Base-by-base conservation (phyloP, 2,113 vertebrate species). In the Phocoena phocoena region DNA sequence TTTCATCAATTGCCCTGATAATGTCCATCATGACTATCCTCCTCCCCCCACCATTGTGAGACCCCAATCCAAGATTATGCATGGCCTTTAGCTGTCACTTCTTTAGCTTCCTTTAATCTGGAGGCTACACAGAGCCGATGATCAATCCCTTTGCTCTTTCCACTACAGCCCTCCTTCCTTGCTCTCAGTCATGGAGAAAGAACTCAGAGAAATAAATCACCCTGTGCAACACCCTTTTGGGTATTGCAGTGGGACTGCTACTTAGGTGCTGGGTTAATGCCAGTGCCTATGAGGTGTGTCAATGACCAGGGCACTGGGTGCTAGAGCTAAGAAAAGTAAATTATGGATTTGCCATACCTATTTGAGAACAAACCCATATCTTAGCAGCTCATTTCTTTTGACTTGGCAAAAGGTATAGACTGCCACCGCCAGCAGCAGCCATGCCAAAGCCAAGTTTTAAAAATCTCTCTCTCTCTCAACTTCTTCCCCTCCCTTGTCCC, bases 371-470 rank as follows among this genome's bases (percentile, higher is more conserved):
- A 90, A 93, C 6, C 6, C 13, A 0, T 25, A 47, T 50, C 63
- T 88, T 60, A 62, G 68, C 74, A 95, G 83, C 62, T 86, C 67
- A 21, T 89, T 95, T 86, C 47, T 95, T 89, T 82, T 6, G 1
- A 67, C 81, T 77, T 95, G 88, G 77, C 60, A 95, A 60, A 21
- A 82, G 20, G n/a, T 33, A 58, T 6, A 63, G 28, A 44, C 38
- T 26, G 44, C 41, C 53, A 18, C 50, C 10, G 47, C 63, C 17
- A 65, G 26, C 13, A 47, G 36, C 26, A 44, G 26, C 12, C 12
- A 6, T 62, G 67, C 33, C 44, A 47, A 74, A 89, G 44, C 63
- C 41, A 68, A 44, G 47, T 63, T 74, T 96, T 18, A 74, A 71
- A 95, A 58, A 44, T 67, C 25, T 55, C 8, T n/a, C 12, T 65